Base-by-base conservation (phyloP, 2,888 invertebrate species). In the Pristionchus mayeri region DNA sequence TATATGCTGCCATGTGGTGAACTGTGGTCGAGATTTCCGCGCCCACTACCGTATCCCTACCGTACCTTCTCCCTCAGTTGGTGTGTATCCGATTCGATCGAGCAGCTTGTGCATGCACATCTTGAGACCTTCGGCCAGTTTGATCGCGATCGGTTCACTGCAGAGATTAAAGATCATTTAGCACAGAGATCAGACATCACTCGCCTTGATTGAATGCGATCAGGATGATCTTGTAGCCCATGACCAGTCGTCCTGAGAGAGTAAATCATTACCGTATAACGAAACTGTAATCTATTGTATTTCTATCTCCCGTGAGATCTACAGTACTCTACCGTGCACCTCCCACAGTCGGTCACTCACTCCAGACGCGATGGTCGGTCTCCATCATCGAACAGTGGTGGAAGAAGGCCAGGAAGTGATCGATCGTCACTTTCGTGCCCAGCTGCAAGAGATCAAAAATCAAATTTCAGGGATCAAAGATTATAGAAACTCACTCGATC, bases 351-450 rank as follows among this genome's bases (percentile, higher is more conserved):
- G 7, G 37, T 37, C 2, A 40, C 71, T 71, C 44, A 71, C 71
- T 71, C 71, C 71, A 71, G n/a, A 71, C 71, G 21, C 40, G 71
- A n/a, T 44, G 18, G 40, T 71, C 71, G 0, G 71, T 7, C 40
- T 71, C 71, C 71, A 71, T 71, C 24, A 24, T 24, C 11, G 24
- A n/a, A n/a, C 71, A 71, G n/a, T 71, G 71, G 40, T 9, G 6
- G 40, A 71, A 71, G n/a, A 71, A 40, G n/a, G 24, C 3, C 44
- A 71, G 30, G 71, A n/a, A 71, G 44, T 71, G 71, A 11, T 71
- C 44, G n/a, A 71, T 44, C 3, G n/a, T 24, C 40, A 34, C 34
- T 7, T 21, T 71, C n/a, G 44, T 3, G 44, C 71, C 40, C 11
- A 71, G 24, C 71, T 71, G 71, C 21, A 37, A 71, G 2, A 57